These are phyloP conservation scores for Sphaeridia pumilis DNA, from an alignment of 2,888 invertebrate species.

Conservation along the genomic window DNA sequence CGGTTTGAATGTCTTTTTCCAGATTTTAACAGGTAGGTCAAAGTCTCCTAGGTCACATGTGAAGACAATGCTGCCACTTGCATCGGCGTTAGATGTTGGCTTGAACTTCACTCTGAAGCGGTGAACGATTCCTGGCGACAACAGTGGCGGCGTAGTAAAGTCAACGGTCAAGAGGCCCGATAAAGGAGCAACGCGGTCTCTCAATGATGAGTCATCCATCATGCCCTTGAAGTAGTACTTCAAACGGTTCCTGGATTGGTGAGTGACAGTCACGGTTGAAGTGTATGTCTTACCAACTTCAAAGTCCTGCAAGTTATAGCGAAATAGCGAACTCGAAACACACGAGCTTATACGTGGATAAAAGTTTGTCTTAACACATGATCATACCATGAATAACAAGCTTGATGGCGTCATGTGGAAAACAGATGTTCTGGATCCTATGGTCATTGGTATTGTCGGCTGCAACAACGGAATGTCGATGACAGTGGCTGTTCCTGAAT, in stretches of 20 bases:
- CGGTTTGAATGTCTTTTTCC: constrained; percentile 11
- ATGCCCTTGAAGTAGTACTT: not conserved
- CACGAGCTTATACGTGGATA: too few relatives aligned
- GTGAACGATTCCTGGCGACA: constrained; percentile 20
- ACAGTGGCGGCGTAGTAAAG: constrained; percentile 12
- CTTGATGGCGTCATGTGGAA: too few relatives aligned
- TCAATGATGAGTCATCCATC: not conserved
- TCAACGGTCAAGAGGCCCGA: constrained; percentile 13
- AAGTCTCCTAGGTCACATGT: constrained; percentile 6
- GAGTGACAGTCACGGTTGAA: not conserved
- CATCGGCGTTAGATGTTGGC: constrained; percentile 9
- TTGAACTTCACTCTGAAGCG: constrained; percentile 16
- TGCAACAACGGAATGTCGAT: too few relatives aligned
- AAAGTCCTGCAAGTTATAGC: not conserved
- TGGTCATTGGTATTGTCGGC: too few relatives aligned
- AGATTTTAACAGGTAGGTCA: constrained; percentile 14
- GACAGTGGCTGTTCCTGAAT: too few relatives aligned
- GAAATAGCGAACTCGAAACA: too few relatives aligned
- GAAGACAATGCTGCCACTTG: constrained; percentile 13
- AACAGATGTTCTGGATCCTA: too few relatives aligned
- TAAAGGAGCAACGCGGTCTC: not conserved
- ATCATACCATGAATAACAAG: too few relatives aligned
- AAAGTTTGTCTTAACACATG: too few relatives aligned
- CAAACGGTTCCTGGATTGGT: not conserved
- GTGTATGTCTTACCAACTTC: not conserved